These are phyloP conservation scores for Argyresthia albistria DNA, from an alignment of 2,888 invertebrate genomes.

Conservation along the genomic window DNA sequence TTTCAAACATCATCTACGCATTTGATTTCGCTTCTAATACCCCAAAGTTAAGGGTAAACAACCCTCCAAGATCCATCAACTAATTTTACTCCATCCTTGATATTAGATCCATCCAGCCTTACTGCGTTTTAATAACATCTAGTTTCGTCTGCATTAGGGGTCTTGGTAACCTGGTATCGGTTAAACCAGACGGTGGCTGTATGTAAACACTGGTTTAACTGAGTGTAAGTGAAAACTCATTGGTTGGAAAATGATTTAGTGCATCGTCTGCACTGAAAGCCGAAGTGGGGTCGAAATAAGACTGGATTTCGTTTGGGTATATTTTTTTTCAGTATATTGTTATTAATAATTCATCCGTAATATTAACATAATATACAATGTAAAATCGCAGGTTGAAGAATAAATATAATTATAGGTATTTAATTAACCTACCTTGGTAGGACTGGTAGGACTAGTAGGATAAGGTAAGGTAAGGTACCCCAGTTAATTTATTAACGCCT, in stretches of 20 bases:
- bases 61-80: not conserved
- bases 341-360: too few relatives aligned
- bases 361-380: too few relatives aligned
- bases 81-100: not conserved
- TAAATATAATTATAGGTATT: too few relatives aligned
- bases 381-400: too few relatives aligned
- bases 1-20: slow-evolving; percentile 7
- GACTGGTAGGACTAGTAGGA: too few relatives aligned
- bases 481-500: too few relatives aligned
- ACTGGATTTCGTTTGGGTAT: too few relatives aligned
- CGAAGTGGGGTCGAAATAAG: not conserved
- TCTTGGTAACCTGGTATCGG: not conserved
- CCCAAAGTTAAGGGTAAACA: slow-evolving; percentile 1
- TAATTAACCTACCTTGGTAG: too few relatives aligned
- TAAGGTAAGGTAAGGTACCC: too few relatives aligned
- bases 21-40: slow-evolving; percentile 10
- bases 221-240: slow-evolving; percentile 24
- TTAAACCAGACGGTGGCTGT: slow-evolving; percentile 5
- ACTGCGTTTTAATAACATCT: not conserved
- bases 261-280: slow-evolving; percentile 7
- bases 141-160: not conserved
- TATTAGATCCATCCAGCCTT: not conserved
- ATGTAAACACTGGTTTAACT: slow-evolving; percentile 20
- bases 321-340: too few relatives aligned
- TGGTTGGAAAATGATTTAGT: slow-evolving; percentile 25